Evolutionary conservation across 2,113 vertebrate species (phyloP), one percentile per base, ranked within the genome.

Genomic region (Sprattus sprattus): DNA sequence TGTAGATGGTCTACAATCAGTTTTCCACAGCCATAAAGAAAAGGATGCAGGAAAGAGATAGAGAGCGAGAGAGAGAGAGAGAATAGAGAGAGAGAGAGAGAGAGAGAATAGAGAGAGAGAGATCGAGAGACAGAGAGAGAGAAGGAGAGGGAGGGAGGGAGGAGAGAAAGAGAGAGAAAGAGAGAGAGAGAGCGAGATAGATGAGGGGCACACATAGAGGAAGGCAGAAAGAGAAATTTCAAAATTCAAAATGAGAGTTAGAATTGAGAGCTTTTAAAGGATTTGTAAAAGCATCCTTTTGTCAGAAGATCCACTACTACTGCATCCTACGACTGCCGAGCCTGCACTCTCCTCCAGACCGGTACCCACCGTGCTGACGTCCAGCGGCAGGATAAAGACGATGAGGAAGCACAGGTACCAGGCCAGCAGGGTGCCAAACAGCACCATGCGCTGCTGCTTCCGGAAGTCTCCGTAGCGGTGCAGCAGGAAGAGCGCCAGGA

Each of bases 401-500:
- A 99, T 99, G 86, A 99, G 96, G 92, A 99, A 99, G 91, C 98
- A 99, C 89, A 99, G 97, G 91, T 99, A 99, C 98, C 98, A 99
- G 91, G 98, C 98, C 91, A 99, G 92, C 85, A 99, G 92, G 0
- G 98, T 99, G 89, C 97, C 97, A 60, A 99, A 90, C 82, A 99
- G 95, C 50, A 99, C 98, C 94, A 99, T 97, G 71, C 96, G 96
- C 88, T 99, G 98, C 91, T 99, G 98, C 91, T 97, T 99, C 90
- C 92, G 95, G 91, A 99, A 99, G 94, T 99, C 98, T 86, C 98
- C 98, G 94, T 98, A 99, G 0, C 97, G 97, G 84, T 99, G 98
- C 84, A 99, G 96, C 1, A 99, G 95, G 89, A 99, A 97, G 45
- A 99, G 95, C 0, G 98, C 97, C 95, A 99, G 92, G 91, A 99